Evolutionary conservation across 2,888 invertebrate genomes (phyloP), one percentile per base, ranked within the genome.

Genomic region (Helicoverpa assulta): DNA sequence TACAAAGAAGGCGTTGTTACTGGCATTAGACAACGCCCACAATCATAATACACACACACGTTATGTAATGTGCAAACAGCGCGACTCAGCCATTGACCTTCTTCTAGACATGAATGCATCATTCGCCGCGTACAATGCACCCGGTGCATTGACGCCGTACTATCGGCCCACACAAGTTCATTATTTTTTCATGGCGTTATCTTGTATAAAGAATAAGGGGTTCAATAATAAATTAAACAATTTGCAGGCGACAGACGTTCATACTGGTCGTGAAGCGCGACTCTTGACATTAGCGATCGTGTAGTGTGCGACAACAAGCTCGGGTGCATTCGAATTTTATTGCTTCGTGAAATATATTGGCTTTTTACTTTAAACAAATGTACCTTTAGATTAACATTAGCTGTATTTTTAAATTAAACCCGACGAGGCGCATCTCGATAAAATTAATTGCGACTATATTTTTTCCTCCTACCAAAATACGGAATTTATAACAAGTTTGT

Each of bases 81-180:
- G 76, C 74, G 81, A 86, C 76, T 82, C 90, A 92, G 93, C 85
- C 94, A 94, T 89, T 93, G 94, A 94, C 94, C 95, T 94, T 93
- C 90, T 87, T 84, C 85, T 89, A 91, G 90, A 91, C 89, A 91
- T 92, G 92, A 94, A 93, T 94, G 92, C 94, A 92, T 92, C 93
- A 92, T 90, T 91, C 86, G 90, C 79, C 61, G 86, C 85, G 93
- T 90, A 88, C 94, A 90, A 93, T 93, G 94, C 93, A 92, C 95
- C 82, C 91, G 85, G 89, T 87, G 89, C 90, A 89, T 88, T 89
- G 89, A 88, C 91, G 89, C 84, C 83, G 81, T 83, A 85, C 88
- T 93, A 94, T 93, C 94, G 71, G 91, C 91, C 93, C 93, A 93
- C 93, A 93, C 93, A 91, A 87, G 88, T 87, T 90, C 87, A 86